A percentile compares a stretch with the other conserved stretches of the same genome.
Evolutionary conservation across 2,113 vertebrate species (phyloP).

Genomic region (Hyaena hyaena): DNA sequence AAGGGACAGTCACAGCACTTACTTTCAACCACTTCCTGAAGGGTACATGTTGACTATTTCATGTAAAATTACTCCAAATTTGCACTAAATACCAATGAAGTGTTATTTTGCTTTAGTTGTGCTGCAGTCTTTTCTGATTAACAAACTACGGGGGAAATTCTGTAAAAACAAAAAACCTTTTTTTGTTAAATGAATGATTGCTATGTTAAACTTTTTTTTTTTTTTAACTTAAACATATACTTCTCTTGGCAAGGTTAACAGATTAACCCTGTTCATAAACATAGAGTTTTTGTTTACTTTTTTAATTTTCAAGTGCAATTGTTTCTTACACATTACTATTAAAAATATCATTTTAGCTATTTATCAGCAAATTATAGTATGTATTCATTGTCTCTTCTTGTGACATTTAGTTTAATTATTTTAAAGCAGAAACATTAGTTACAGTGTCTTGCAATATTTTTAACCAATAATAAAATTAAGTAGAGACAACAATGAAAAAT

Average conservation of each 20-base stretch:
- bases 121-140: slow-evolving; percentile 80
- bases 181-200: slow-evolving; percentile 72
- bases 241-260: slow-evolving; percentile 84
- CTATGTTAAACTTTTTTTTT: slow-evolving; percentile 80
- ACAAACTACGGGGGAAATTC: slow-evolving; percentile 76
- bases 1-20: slow-evolving; percentile 62
- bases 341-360: slow-evolving; percentile 86
- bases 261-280: slow-evolving; percentile 86
- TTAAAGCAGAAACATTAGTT: slow-evolving; percentile 77
- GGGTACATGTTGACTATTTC: slow-evolving; percentile 79
- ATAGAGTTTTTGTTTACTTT: slow-evolving; percentile 88
- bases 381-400: slow-evolving; percentile 77
- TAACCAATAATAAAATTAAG: slow-evolving; percentile 74
- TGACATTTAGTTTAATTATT: slow-evolving; percentile 77
- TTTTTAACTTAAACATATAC: slow-evolving; percentile 76
- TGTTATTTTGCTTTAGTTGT: slow-evolving; percentile 86
- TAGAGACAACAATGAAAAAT: slow-evolving; percentile 73
- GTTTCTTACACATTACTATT: slow-evolving; percentile 89
- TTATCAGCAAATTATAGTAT: slow-evolving; percentile 74
- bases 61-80: slow-evolving; percentile 78
- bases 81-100: slow-evolving; percentile 88
- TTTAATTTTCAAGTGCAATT: slow-evolving; percentile 91
- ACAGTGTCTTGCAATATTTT: slow-evolving; percentile 76
- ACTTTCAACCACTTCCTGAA: slow-evolving; percentile 77
- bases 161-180: slow-evolving; percentile 74